Conservation (phyloP, 2,888 invertebrate species). For the Stenichneumon culpator region DNA sequence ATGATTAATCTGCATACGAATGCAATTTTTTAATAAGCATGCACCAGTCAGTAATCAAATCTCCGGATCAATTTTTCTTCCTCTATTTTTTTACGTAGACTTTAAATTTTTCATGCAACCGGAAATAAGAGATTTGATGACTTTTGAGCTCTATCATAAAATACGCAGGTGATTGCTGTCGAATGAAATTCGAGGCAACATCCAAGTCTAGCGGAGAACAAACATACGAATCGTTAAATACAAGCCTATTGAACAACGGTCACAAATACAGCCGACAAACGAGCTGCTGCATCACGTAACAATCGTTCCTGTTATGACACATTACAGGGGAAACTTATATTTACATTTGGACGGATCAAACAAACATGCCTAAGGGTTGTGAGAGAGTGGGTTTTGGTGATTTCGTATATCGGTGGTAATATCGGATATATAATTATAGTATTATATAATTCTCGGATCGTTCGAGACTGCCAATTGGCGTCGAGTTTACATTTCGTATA, state of each 20-base stretch:
- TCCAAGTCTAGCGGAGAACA: conserved; percentile 65
- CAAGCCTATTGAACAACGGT: conserved; percentile 63
- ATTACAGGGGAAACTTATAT: conserved; percentile 53
- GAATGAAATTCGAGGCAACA: conserved; percentile 53
- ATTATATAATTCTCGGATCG: conserved; percentile 24
- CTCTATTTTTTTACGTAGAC: neutral
- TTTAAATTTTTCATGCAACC: conserved; percentile 14
- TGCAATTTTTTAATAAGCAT: conserved; percentile 69
- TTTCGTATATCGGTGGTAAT: conserved; percentile 48
- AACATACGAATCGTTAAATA: conserved; percentile 59
- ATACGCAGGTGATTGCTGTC: conserved; percentile 2
- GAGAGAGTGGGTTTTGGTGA: conserved; percentile 59
- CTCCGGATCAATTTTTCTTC: conserved; percentile 21
- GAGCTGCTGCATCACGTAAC: conserved; percentile 63
- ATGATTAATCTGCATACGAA: conserved; percentile 58
- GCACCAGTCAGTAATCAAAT: conserved; percentile 63
- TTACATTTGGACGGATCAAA: conserved; percentile 40
- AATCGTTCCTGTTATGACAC: conserved; percentile 69
- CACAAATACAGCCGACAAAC: conserved; percentile 69
- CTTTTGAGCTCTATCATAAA: conserved; percentile 20
- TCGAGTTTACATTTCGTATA: conserved; percentile 33
- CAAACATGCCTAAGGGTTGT: conserved; percentile 71
- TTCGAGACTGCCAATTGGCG: conserved; percentile 31
- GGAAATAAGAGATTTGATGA: conserved; percentile 7
- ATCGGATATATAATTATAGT: conserved; percentile 19